Conservation (phyloP, 2,113 vertebrate genomes). For the Dromaius novaehollandiae region DNA sequence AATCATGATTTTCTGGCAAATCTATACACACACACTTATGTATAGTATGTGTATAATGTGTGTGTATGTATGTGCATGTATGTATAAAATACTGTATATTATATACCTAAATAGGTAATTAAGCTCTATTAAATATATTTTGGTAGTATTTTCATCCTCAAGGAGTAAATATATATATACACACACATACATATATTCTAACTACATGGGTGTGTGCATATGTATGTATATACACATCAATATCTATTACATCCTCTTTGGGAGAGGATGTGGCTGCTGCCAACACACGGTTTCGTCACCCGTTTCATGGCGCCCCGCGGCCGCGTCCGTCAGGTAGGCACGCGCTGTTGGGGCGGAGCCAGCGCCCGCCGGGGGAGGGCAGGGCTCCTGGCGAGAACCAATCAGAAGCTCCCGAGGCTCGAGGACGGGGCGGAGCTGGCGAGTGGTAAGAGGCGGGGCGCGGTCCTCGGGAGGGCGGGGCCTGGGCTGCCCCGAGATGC, state of each 20-base stretch:
- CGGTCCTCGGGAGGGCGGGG: not conserved
- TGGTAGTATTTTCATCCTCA: not conserved
- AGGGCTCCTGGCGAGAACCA: accelerated
- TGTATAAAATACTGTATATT: not conserved
- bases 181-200: accelerated
- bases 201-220: no score
- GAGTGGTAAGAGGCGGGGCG: accelerated
- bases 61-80: accelerated
- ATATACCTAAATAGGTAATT: no score
- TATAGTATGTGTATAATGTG: accelerated
- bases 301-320: no score
- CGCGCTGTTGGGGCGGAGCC: accelerated
- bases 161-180: no score
- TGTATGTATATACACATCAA: no score
- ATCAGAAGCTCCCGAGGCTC: not conserved
- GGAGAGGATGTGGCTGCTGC: no score
- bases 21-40: accelerated
- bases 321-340: no score
- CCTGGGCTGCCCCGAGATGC: accelerated
- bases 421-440: accelerated
- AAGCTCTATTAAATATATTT: not conserved
- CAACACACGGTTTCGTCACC: not conserved
- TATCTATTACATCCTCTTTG: not conserved
- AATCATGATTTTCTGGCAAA: not conserved
- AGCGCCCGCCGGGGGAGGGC: accelerated